Conservation (phyloP, 1,140 invertebrate species). For the Euwallacea fornicatus region DNA sequence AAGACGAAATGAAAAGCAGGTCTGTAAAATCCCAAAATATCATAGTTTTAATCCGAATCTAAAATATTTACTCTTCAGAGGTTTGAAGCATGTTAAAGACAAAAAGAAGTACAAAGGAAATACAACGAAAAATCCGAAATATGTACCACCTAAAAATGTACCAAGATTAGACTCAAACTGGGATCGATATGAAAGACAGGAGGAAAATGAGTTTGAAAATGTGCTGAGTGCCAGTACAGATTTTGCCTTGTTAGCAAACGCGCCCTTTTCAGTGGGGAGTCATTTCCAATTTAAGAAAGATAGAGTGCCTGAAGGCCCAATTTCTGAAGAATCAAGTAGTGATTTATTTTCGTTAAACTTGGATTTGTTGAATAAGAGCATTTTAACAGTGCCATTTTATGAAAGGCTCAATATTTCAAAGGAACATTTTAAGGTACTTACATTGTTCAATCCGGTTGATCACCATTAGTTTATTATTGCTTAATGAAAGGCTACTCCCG, state of each 20-base stretch:
- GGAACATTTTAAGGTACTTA: slow-evolving; percentile 43
- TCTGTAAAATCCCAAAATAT: not conserved
- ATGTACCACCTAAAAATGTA: slow-evolving; percentile 31
- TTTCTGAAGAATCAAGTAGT: slow-evolving; percentile 2
- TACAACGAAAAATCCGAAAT: slow-evolving; percentile 18
- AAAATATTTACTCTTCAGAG: slow-evolving; percentile 26
- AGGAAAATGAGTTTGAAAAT: slow-evolving; percentile 14
- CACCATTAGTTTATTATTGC: too few species aligned
- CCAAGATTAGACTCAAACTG: slow-evolving; percentile 42
- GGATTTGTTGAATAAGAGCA: slow-evolving; percentile 40
- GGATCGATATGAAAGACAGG: slow-evolving; percentile 43
- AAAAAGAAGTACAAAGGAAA: slow-evolving; percentile 43
- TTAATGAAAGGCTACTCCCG: too few species aligned
- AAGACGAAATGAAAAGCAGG: not conserved
- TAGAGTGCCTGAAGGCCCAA: slow-evolving; percentile 22
- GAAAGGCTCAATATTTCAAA: slow-evolving; percentile 40
- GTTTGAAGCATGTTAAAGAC: slow-evolving; percentile 38
- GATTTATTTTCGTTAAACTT: slow-evolving; percentile 45
- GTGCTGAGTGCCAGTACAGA: slow-evolving; percentile 32
- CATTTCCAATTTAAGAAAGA: slow-evolving; percentile 46
- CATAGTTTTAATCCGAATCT: not conserved
- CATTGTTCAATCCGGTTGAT: too few species aligned
- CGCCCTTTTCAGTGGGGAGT: slow-evolving; percentile 42
- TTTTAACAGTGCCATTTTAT: slow-evolving; percentile 44
- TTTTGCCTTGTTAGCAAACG: slow-evolving; percentile 42